Evolutionary conservation across 2,888 invertebrate genomes (phyloP), one percentile per base, ranked within the genome.

Genomic region (Salpingus planirostris): DNA sequence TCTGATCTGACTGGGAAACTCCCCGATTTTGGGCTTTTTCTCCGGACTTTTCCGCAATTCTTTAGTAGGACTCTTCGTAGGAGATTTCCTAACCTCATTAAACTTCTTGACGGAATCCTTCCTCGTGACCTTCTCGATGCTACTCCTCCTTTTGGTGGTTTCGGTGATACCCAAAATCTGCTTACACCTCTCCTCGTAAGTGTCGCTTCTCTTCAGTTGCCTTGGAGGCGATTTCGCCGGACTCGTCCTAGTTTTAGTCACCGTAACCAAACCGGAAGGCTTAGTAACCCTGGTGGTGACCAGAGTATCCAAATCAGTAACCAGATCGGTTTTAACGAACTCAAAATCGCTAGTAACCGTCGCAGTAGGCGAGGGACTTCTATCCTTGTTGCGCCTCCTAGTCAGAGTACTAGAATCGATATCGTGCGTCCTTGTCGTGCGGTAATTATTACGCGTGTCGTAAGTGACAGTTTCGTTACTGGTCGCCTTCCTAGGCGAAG

Each of bases 101-200:
- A 25, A 13, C 8, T 11, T 24, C 10, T 21, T 25, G 3, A 15
- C 8, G 8, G 21, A 11, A 3, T 28, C 27, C 12, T 11, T 8
- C 15, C 31, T 27, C 8, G 15, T 27, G n/a, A 32, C 25, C 27
- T 31, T 38, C 7, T 45, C 45, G 5, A 38, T 42, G 23, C 50
- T 50, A 30, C 43, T 44, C 10, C 41, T 34, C 22, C 40, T 34
- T 40, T 44, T 37, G 1, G 54, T 62, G 15, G 49, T 48, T 30
- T 69, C 67, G 27, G 68, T 60, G 66, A 81, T 76, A 2, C 81
- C 81, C 21, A 81, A 65, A 46, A 81, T 80, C 50, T 79, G 74
- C 21, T 76, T 69, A 44, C 81, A 81, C 15, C 80, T 67, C 56
- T 81, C 80, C 57, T 81, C 81, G 42, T 80, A 82, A 1, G 81